Evolutionary conservation across 2,113 vertebrate species (phyloP).

Genomic region (Chaetodon auriga): DNA sequence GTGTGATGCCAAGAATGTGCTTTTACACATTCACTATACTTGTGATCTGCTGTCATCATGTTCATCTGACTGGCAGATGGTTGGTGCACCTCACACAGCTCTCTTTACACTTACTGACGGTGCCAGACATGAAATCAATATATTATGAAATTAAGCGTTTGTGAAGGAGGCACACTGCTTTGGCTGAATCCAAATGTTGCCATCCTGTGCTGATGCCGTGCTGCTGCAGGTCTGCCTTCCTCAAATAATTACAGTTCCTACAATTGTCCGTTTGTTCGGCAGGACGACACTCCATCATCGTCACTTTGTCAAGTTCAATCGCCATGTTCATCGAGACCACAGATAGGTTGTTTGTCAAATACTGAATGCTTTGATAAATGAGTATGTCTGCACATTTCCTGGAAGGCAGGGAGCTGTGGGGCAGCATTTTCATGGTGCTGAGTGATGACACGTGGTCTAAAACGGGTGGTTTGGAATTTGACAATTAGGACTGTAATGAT

Average conservation of each 20-base stretch:
- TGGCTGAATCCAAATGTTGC: constrained; percentile 17
- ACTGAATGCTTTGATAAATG: constrained; percentile 44
- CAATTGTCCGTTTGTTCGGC: constrained; percentile 28
- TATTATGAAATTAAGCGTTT: constrained; percentile 21
- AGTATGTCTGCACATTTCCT: not conserved
- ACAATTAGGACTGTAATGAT: constrained; percentile 6
- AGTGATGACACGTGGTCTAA: not conserved
- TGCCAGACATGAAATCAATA: constrained; percentile 17
- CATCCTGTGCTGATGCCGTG: not conserved
- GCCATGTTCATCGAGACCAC: constrained; percentile 19
- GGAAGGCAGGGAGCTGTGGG: not conserved
- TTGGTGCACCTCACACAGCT: constrained; percentile 21
- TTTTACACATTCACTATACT: constrained; percentile 21
- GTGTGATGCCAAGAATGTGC: not conserved
- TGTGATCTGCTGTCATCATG: constrained; percentile 29
- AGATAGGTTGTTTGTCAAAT: constrained; percentile 41
- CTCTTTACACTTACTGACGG: constrained; percentile 13
- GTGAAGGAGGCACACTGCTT: constrained; percentile 4
- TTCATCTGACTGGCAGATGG: constrained; percentile 40
- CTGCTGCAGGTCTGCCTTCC: not conserved
- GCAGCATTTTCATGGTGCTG: not conserved
- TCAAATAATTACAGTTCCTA: constrained; percentile 28
- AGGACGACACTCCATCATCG: constrained; percentile 32
- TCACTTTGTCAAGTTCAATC: constrained; percentile 46
- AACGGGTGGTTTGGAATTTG: not conserved